phyloP scores from a whole-genome alignment of 2,113 vertebrate genomes.

The Peromyscus maniculatus region DNA sequence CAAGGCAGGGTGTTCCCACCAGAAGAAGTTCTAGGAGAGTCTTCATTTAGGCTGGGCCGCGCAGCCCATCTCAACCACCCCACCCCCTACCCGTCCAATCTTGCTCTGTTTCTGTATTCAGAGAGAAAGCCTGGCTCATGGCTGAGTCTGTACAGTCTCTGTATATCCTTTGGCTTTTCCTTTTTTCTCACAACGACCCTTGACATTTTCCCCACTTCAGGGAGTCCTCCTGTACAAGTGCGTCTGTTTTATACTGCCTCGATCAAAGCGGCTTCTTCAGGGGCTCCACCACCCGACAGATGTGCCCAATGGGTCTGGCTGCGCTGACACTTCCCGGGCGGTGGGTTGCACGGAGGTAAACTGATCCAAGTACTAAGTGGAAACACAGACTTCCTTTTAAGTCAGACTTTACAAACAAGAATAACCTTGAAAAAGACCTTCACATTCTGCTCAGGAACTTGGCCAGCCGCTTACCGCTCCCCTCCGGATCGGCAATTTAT shows the following conservation, averaged over 20 bases:
- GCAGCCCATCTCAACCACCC: neutral
- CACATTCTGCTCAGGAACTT: neutral
- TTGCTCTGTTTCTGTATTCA: neutral
- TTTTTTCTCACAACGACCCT: conserved; percentile 8
- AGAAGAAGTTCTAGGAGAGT: neutral
- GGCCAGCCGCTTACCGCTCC: neutral
- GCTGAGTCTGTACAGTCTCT: neutral
- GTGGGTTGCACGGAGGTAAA: neutral
- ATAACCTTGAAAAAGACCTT: conserved; percentile 70
- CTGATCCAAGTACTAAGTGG: neutral
- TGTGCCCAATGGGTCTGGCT: neutral
- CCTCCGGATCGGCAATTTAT: neutral
- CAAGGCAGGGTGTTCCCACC: neutral
- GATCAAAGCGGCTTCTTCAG: neutral
- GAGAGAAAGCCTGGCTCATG: neutral
- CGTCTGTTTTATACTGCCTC: neutral
- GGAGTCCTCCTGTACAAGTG: neutral
- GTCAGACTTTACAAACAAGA: conserved; percentile 45
- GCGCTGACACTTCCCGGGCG: neutral
- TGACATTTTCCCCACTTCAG: neutral
- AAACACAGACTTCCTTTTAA: neutral
- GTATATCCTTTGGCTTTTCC: neutral
- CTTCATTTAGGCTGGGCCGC: neutral
- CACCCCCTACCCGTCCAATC: too few relatives aligned
- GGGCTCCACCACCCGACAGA: neutral